A percentile compares a stretch with the other conserved stretches of the same genome.
Conservation (phyloP, 2,113 vertebrate species). For the Pandion haliaetus region DNA sequence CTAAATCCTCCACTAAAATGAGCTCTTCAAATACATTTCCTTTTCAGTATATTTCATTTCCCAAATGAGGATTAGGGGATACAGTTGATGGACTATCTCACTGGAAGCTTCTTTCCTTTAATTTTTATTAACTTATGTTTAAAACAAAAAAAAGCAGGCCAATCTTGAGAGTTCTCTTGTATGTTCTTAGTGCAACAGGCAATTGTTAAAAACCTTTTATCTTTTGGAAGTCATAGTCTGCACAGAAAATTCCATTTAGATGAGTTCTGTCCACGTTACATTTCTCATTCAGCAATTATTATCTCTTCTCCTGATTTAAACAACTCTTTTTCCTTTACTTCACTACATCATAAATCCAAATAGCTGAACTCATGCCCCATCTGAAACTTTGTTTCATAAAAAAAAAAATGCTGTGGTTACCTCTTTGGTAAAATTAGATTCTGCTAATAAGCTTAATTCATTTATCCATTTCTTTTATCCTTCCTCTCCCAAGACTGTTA, state of each 20-base stretch:
- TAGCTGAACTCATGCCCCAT: not conserved
- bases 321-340: not conserved
- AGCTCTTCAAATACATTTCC: not conserved
- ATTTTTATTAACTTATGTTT: not conserved
- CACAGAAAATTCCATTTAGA: not conserved
- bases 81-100: not conserved
- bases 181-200: not conserved
- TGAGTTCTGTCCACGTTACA: not conserved
- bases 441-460: conserved; percentile 27
- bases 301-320: not conserved
- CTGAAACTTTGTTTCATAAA: not conserved
- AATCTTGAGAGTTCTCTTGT: not conserved
- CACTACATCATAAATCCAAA: conserved; percentile 6
- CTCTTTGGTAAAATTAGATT: conserved; percentile 29
- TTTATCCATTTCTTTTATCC: not conserved
- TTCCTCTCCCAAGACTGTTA: not conserved
- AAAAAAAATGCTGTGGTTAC: not conserved
- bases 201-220: not conserved
- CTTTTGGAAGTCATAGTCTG: not conserved
- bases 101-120: not conserved
- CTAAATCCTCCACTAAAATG: not conserved
- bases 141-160: not conserved
- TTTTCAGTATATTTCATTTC: not conserved
- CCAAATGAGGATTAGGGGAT: not conserved
- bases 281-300: conserved; percentile 29